Base-by-base conservation (phyloP, 1,140 invertebrate species). In the Hetaerina americana region DNA sequence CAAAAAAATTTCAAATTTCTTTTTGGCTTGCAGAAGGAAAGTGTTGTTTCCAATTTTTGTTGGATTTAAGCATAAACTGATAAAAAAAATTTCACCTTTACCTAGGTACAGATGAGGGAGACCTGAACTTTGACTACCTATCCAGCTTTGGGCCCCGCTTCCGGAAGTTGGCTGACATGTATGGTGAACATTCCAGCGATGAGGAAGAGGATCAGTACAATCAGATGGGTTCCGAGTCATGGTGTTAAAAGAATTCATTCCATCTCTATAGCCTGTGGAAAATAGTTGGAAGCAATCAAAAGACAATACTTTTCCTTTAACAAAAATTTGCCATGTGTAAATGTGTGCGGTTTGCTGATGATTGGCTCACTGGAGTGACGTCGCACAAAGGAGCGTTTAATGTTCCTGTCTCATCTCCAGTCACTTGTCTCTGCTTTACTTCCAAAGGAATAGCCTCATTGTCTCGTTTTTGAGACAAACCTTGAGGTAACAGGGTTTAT, bases 101-200 rank as follows among this genome's bases (percentile, higher is more conserved):
- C 68, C 27, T 79, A 89, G 91, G 90, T 78, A 95, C 93, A 70
- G 95, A 97, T 79, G 94, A 96, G 77, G 93, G 92, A 69, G 95
- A 96, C 83, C 87, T 97, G 75, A 96, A 98, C 79, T 98, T 97
- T 82, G 95, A 98, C 81, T 97, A 97, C 82, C 84, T 99, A 75
- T 96, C 95, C 27, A 94, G 94, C 78, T 98, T 97, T 82, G 96
- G 96, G 29, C 96, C 96, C 31, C 86, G 95, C 72, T 99, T 99
- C 86, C 89, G 94, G 75, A 97, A 97, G 78, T 84, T 99, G 70
- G 96, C 96, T 8, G 94, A 98, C 78, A 97, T 99, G 94, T 99
- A 98, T 80, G 94, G 93, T 18, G 92, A 94, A 77, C 90, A 92
- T 74, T 90, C 93, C 18, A 92, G 90, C 76, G 92, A 95, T 77